These are phyloP conservation scores for Amblyjoppa fuscipennis DNA, from an alignment of 2,888 invertebrate genomes.

Conservation along the genomic window DNA sequence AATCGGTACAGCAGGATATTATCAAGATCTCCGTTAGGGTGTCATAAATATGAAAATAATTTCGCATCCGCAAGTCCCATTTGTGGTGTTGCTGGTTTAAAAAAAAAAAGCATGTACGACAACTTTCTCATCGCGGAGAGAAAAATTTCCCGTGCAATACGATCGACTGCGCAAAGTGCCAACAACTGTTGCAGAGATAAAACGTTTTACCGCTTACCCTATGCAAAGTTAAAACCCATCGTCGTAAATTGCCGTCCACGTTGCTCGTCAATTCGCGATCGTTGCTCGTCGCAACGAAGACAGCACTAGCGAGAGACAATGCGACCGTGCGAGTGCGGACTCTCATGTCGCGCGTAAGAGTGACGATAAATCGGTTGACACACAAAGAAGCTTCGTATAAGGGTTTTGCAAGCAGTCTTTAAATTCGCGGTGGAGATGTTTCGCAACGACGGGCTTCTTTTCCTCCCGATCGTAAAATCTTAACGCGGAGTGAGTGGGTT, in stretches of 20 bases:
- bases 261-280: conserved; percentile 55
- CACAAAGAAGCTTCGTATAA: neutral
- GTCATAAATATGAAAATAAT: neutral
- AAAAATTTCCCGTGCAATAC: neutral
- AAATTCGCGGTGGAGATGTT: conserved; percentile 57
- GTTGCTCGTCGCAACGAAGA: conserved; percentile 40
- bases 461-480: conserved; percentile 55
- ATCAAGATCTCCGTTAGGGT: neutral
- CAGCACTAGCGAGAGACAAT: conserved; percentile 51
- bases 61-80: neutral
- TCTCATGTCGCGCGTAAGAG: conserved; percentile 24
- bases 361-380: conserved; percentile 52
- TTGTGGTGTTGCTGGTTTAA: neutral
- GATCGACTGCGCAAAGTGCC: conserved; percentile 3
- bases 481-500: conserved; percentile 13
- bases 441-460: conserved; percentile 36
- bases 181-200: neutral
- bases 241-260: conserved; percentile 54
- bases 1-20: too few relatives aligned
- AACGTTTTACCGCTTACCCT: conserved; percentile 5
- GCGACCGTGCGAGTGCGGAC: conserved; percentile 33
- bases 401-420: conserved; percentile 42
- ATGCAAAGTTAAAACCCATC: conserved; percentile 20
- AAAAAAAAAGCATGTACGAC: neutral
- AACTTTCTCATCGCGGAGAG: neutral